Evolutionary conservation across 2,797 vertebrate species (phyloP), one percentile per base, ranked within the genome.

Genomic region (Distichodus sexfasciatus): DNA sequence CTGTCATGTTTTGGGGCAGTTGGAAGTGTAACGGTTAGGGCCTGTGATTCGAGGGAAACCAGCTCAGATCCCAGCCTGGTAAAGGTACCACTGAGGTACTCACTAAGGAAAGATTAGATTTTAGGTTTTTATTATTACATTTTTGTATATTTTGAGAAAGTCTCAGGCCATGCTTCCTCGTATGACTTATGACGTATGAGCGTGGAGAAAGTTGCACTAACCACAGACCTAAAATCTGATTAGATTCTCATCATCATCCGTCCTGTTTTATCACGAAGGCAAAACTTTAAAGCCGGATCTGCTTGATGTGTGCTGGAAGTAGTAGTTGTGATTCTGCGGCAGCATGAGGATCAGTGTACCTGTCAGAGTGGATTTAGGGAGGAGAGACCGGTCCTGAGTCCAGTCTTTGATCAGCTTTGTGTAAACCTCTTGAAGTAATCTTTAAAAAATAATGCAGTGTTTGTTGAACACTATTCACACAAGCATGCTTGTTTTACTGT

Each of bases 141-240:
- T 38, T 38, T 12, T 38, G 9, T 38, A 3, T 3, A 7, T 6
- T 38, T 38, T 10, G 8, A 2, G 9, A 3, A 7, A 6, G 10
- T 38, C 14, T 38, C 2, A 38, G n/a, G n/a, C n/a, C n/a, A n/a
- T n/a, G n/a, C n/a, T n/a, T n/a, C n/a, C n/a, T n/a, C n/a, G n/a
- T n/a, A n/a, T n/a, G n/a, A n/a, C n/a, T n/a, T n/a, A n/a, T n/a
- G n/a, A n/a, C n/a, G n/a, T n/a, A n/a, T n/a, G n/a, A n/a, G n/a
- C n/a, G n/a, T n/a, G n/a, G n/a, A n/a, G n/a, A n/a, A n/a, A n/a
- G n/a, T n/a, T n/a, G n/a, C n/a, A 23, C 10, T 2, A 21, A 63
- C 19, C 19, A 46, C 66, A 48, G 41, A 43, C 33, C 55, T 60
- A 40, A n/a, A n/a, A n/a, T n/a, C n/a, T 60, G 35, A 61, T 61